phyloP scores from a whole-genome alignment of 2,888 invertebrate species.

The Rhagium mordax region DNA sequence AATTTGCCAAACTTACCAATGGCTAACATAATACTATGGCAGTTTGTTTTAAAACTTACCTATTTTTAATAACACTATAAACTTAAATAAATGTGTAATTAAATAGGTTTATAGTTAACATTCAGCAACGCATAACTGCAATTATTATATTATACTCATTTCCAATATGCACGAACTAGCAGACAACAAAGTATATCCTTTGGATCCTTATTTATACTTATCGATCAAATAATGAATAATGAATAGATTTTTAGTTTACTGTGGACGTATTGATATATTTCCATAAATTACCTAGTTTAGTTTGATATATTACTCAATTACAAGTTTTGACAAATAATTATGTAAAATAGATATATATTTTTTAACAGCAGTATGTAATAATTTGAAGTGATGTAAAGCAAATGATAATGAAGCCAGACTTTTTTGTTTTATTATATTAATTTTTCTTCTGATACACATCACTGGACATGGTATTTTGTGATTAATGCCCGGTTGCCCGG shows the following conservation, averaged over 20 bases:
- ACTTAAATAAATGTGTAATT: too few species aligned
- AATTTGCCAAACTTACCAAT: too few species aligned
- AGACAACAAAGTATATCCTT: too few species aligned
- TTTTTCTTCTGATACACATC: slow-evolving; percentile 45
- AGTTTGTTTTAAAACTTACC: too few species aligned
- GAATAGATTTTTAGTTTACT: slow-evolving; percentile 5
- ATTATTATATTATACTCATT: too few species aligned
- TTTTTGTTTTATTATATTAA: slow-evolving; percentile 47
- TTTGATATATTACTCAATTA: slow-evolving; percentile 43
- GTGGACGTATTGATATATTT: slow-evolving; percentile 11
- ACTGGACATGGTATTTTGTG: slow-evolving; percentile 37
- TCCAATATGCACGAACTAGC: too few species aligned
- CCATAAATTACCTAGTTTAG: slow-evolving; percentile 22
- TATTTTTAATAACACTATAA: too few species aligned
- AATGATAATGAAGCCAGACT: slow-evolving; percentile 39
- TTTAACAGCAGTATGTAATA: slow-evolving; percentile 35
- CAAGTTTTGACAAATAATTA: slow-evolving; percentile 47
- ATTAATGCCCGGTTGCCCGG: background rate
- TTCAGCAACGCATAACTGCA: too few species aligned
- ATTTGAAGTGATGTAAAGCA: slow-evolving; percentile 47
- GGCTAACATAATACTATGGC: too few species aligned
- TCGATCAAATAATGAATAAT: background rate
- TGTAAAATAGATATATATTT: slow-evolving; percentile 41
- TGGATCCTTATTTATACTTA: background rate
- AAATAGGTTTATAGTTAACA: too few species aligned